Percentiles rank a stretch among this genome's conserved stretches.
Conservation (phyloP, 2,888 invertebrate species). For the Brachypalpus laphriformis region DNA sequence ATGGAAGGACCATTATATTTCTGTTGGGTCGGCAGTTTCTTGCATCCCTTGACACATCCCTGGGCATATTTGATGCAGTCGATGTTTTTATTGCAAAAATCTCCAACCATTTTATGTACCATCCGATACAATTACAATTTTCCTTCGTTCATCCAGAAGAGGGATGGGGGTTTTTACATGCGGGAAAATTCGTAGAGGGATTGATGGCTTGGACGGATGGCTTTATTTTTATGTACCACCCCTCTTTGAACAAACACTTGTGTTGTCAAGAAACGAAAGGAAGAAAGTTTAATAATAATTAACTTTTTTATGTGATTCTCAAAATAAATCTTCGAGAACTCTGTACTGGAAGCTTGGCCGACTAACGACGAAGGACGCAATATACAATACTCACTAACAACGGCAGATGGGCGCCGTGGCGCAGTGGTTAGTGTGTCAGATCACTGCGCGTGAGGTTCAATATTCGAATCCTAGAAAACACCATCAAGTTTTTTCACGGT, state of each 20-base stretch:
- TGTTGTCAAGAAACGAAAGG: not conserved
- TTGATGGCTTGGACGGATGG: slow-evolving; percentile 31
- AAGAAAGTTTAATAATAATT: not conserved
- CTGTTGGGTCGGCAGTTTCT: slow-evolving; percentile 44
- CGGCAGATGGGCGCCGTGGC: no score
- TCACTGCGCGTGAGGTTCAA: no score
- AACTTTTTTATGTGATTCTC: not conserved
- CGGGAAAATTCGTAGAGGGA: not conserved
- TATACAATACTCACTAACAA: no score
- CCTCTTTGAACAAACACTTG: not conserved
- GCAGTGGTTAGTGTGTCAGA: no score
- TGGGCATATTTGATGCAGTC: slow-evolving; percentile 31
- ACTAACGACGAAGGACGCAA: no score
- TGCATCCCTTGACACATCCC: slow-evolving; percentile 42
- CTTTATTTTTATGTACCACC: slow-evolving; percentile 30
- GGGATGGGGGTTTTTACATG: not conserved
- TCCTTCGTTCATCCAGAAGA: slow-evolving; percentile 23
- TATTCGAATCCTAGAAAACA: no score
- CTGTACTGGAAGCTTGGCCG: no score
- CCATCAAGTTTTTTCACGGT: no score
- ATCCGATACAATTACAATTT: slow-evolving; percentile 65
- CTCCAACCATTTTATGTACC: slow-evolving; percentile 65
- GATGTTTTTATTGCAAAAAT: slow-evolving; percentile 66
- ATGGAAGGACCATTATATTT: slow-evolving; percentile 40
- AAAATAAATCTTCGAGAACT: not conserved